These are phyloP conservation scores for Gallinago solitaria DNA, from an alignment of 2,797 vertebrate species.

Conservation along the genomic window DNA sequence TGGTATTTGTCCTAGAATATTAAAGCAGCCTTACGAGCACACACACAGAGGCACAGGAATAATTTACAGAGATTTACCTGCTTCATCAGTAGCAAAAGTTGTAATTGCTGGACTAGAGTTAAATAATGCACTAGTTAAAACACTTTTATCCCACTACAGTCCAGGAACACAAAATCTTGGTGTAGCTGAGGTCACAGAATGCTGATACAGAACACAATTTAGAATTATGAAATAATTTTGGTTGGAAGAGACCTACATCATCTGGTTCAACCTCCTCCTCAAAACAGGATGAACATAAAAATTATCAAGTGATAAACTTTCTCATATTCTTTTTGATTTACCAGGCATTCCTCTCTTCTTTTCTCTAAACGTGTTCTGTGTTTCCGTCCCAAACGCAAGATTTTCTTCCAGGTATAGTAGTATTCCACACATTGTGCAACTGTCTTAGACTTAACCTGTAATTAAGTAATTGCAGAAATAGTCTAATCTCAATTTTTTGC, in stretches of 20 bases:
- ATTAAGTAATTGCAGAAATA: constrained; percentile 24
- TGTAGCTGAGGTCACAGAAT: neutral
- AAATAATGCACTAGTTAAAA: neutral
- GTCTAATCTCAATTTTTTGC: neutral
- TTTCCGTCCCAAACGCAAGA: constrained; percentile 80
- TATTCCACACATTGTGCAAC: constrained; percentile 89
- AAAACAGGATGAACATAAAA: neutral
- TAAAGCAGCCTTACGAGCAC: neutral
- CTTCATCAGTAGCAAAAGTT: neutral
- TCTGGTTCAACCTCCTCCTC: neutral
- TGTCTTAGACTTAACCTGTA: constrained; percentile 87
- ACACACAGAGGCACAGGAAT: neutral
- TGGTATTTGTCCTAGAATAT: neutral
- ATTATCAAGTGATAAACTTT: neutral
- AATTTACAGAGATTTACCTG: neutral
- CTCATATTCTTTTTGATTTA: constrained; percentile 45
- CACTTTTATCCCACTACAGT: neutral
- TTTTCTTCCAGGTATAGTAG: constrained; percentile 91
- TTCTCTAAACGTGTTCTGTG: constrained; percentile 79
- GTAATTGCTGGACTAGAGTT: neutral
- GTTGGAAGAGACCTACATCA: neutral
- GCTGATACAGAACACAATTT: neutral
- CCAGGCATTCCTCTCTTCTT: constrained; percentile 76
- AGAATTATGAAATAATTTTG: neutral
- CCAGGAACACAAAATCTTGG: neutral